Conservation (phyloP, 2,797 vertebrate genomes). For the Myoxocephalus aenaeus region DNA sequence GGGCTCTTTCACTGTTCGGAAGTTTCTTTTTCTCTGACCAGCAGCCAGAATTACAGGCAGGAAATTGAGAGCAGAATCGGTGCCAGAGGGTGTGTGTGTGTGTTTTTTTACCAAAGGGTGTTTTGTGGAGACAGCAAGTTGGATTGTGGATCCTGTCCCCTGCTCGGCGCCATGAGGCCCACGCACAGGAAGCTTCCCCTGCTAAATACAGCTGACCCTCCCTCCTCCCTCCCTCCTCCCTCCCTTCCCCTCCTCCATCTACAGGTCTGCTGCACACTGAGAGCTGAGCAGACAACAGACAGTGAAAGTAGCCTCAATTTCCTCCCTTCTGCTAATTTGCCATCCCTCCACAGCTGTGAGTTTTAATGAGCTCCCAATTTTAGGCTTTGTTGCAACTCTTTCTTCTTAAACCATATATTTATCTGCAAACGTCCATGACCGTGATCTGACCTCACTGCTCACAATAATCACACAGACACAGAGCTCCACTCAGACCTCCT, state of each 20-base stretch:
- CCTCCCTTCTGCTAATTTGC: slow-evolving; percentile 34
- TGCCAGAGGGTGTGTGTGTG: slow-evolving; percentile 79
- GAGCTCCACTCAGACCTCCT: slow-evolving; percentile 45
- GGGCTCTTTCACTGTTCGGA: slow-evolving; percentile 77
- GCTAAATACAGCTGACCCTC: slow-evolving; percentile 75
- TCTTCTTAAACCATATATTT: slow-evolving; percentile 63
- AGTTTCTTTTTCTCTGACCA: slow-evolving; percentile 77
- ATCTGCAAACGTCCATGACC: slow-evolving; percentile 69
- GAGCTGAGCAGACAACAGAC: slow-evolving; percentile 56
- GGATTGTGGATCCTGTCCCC: slow-evolving; percentile 76
- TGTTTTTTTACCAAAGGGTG: slow-evolving; percentile 69
- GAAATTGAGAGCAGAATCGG: slow-evolving; percentile 80
- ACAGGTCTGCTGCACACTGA: slow-evolving; percentile 66
- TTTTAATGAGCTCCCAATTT: slow-evolving; percentile 65
- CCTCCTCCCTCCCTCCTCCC: too few relatives aligned
- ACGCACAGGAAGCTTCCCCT: slow-evolving; percentile 82
- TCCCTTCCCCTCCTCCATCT: slow-evolving; percentile 44
- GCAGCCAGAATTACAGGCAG: slow-evolving; percentile 81
- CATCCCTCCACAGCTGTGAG: slow-evolving; percentile 56
- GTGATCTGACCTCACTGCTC: slow-evolving; percentile 62
- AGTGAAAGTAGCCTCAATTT: slow-evolving; percentile 61
- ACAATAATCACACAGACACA: slow-evolving; percentile 49
- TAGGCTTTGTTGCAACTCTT: slow-evolving; percentile 42
- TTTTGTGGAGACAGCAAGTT: slow-evolving; percentile 82
- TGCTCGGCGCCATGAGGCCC: slow-evolving; percentile 81